Base-by-base conservation (phyloP, 2,888 invertebrate genomes). In the Deilephila porcellus region DNA sequence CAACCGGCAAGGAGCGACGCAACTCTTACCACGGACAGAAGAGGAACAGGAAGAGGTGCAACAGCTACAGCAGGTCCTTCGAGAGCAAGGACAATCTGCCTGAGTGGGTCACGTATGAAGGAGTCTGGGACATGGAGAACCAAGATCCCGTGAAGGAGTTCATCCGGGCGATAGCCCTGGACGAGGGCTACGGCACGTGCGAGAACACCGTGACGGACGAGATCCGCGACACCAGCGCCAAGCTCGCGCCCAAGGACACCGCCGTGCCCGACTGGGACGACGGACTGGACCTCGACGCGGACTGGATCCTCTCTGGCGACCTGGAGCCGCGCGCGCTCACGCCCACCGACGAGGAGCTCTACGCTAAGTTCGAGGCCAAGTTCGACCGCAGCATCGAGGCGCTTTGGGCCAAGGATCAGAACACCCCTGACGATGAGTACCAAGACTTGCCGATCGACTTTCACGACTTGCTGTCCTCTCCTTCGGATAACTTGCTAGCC, bases 371-470 rank as follows among this genome's bases (percentile, higher is more conserved):
- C 81, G 95, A 96, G 84, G 96, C 97, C 8, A 97, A 97, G 88
- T 97, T 97, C 86, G 96, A 96, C 86, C 95, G 95, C 78, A 96
- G 95, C 85, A 94, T 97, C 77, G 96, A 96, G 87, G 96, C 96
- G 60, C 90, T 97, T 75, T 97, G 97, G 97, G 95, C 93, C 80
- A 90, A 95, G 84, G 91, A 95, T 80, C 92, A 93, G 86, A 88
- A 90, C 82, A 93, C 94, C 14, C 94, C 95, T 11, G 93, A 94
- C 76, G 95, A 95, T 78, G 95, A 95, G 80, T 96, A 95, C 80
- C 95, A 95, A 76, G 96, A 96, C 82, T 88, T 96, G 79, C 96
- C 96, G n/a, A 95, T 96, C 79, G 95, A 96, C 84, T 95, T 96
- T 77, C 94, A 95, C 75, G 95, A 95, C 80, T 86, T 96, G 74